Conservation (phyloP, 2,113 vertebrate genomes). For the Mustela nigripes region DNA sequence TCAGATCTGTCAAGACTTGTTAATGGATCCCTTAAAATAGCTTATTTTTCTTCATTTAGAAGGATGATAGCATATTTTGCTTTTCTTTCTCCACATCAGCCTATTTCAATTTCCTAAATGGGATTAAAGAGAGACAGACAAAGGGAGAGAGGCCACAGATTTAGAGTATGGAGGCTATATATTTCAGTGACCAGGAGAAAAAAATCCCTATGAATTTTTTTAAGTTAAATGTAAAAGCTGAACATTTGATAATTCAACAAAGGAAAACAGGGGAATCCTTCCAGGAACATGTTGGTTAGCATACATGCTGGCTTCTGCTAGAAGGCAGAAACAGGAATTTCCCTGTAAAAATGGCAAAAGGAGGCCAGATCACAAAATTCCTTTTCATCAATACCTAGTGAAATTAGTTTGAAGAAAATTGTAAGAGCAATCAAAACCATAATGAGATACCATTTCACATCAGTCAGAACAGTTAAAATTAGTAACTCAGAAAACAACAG, state of each 20-base stretch:
- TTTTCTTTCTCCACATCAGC: not conserved
- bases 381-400: not conserved
- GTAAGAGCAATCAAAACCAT: not conserved
- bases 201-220: not conserved
- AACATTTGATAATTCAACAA: not conserved
- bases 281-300: not conserved
- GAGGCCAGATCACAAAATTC: not conserved
- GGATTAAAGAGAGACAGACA: not conserved
- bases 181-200: not conserved
- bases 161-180: not conserved
- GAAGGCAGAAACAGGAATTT: not conserved
- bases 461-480: not conserved
- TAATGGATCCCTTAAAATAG: constrained; percentile 6
- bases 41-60: not conserved
- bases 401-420: not conserved
- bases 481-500: not conserved
- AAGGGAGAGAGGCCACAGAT: not conserved
- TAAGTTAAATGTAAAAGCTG: not conserved
- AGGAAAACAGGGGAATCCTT: not conserved
- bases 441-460: not conserved
- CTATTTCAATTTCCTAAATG: not conserved
- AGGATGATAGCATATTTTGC: not conserved
- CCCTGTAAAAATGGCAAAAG: not conserved
- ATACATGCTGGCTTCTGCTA: not conserved
- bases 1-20: not conserved